These are phyloP conservation scores for Pteronotus mesoamericanus DNA, from an alignment of 2,797 vertebrate species.

Conservation along the genomic window DNA sequence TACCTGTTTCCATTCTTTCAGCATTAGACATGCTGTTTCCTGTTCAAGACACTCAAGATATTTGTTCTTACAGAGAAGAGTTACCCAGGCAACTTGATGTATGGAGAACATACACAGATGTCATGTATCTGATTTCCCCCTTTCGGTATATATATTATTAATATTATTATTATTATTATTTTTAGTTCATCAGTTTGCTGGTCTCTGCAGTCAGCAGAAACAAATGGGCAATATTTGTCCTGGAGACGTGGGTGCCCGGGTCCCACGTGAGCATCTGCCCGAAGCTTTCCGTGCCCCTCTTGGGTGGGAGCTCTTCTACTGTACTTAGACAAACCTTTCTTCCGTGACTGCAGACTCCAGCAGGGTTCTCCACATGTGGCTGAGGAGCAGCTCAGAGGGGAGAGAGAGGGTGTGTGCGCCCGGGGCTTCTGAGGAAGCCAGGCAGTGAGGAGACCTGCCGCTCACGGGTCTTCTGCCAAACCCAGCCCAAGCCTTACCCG, in stretches of 20 bases:
- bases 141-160: slow-evolving; percentile 81
- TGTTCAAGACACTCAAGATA: slow-evolving; percentile 59
- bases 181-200: slow-evolving; percentile 83
- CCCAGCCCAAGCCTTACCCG: slow-evolving; percentile 71
- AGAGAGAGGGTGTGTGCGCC: neutral
- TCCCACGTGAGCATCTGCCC: slow-evolving; percentile 70
- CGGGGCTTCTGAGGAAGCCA: neutral
- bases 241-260: slow-evolving; percentile 74
- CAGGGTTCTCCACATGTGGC: neutral
- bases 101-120: slow-evolving; percentile 76
- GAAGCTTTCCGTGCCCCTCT: slow-evolving; percentile 67
- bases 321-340: slow-evolving; percentile 78
- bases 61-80: slow-evolving; percentile 79
- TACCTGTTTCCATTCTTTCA: slow-evolving; percentile 69
- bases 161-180: slow-evolving; percentile 84
- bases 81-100: slow-evolving; percentile 72
- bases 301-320: slow-evolving; percentile 81
- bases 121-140: slow-evolving; percentile 74
- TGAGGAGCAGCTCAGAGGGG: slow-evolving; percentile 20
- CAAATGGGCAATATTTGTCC: slow-evolving; percentile 93
- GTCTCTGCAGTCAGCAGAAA: slow-evolving; percentile 86
- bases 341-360: slow-evolving; percentile 47
- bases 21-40: slow-evolving; percentile 74
- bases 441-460: neutral
- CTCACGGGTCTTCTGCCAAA: slow-evolving; percentile 76